Evolutionary conservation across 1,140 invertebrate genomes (phyloP).

Genomic region (Polypedilum vanderplanki): DNA sequence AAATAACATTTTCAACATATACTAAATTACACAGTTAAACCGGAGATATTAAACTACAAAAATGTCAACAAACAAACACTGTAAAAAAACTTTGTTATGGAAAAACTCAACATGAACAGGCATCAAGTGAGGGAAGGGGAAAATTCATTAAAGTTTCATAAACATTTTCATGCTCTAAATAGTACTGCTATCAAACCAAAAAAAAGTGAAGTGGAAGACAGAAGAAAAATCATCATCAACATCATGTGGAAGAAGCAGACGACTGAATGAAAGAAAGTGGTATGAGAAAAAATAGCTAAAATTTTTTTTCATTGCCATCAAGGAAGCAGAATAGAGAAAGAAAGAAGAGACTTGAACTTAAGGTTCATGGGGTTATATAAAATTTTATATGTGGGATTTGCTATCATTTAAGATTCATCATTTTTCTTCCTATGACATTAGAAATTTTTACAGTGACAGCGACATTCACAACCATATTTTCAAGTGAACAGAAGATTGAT

Average conservation of each 20-base stretch:
- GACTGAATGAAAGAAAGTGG: neutral
- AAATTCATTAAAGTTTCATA: slow-evolving; percentile 4
- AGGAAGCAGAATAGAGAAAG: too few relatives aligned
- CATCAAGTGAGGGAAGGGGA: neutral
- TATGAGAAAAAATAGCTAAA: too few relatives aligned
- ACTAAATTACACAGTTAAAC: too few relatives aligned
- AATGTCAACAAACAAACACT: neutral
- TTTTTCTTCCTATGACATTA: neutral
- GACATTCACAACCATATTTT: too few relatives aligned
- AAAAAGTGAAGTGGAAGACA: too few relatives aligned
- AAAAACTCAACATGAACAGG: neutral
- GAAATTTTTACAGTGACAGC: neutral
- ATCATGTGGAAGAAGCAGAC: neutral
- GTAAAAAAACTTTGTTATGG: neutral
- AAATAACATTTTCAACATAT: too few relatives aligned
- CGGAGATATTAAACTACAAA: neutral
- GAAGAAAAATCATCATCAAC: neutral
- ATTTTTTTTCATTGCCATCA: too few relatives aligned
- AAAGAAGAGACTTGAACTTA: too few relatives aligned
- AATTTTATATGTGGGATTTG: neutral
- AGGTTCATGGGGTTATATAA: neutral
- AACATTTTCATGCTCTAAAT: slow-evolving; percentile 8
- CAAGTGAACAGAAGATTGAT: neutral
- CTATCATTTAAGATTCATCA: neutral
- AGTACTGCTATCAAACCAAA: neutral